phyloP scores from a whole-genome alignment of 2,888 invertebrate genomes.

The Eudemis profundana region DNA sequence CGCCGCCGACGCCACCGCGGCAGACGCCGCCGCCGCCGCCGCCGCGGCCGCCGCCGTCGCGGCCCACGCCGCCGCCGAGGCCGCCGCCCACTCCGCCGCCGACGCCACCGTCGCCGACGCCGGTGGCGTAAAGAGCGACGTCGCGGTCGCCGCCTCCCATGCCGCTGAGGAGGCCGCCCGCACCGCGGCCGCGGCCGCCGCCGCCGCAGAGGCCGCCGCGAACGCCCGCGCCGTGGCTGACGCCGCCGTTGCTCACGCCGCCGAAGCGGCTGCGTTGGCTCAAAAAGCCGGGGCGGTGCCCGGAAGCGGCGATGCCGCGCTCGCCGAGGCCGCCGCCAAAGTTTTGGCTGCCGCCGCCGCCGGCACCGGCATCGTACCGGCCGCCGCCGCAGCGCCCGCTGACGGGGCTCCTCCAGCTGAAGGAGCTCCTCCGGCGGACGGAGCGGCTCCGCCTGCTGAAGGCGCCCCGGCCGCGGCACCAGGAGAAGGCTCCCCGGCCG shows the following conservation, averaged over 20 bases:
- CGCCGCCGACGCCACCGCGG: constrained; percentile 52
- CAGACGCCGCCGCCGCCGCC: constrained; percentile 52
- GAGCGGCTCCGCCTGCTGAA: constrained; percentile 59
- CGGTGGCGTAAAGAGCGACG: constrained; percentile 6
- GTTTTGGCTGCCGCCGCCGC: constrained; percentile 49
- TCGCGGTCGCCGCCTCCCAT: constrained; percentile 10
- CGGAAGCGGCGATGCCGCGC: constrained; percentile 63
- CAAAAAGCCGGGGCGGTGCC: constrained; percentile 51
- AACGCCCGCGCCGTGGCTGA: constrained; percentile 51
- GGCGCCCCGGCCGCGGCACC: constrained; percentile 56
- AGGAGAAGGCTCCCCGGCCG: constrained; percentile 49
- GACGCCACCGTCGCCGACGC: constrained; percentile 33
- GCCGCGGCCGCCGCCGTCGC: constrained; percentile 49
- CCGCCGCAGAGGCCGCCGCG: constrained; percentile 48
- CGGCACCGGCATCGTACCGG: constrained; percentile 53
- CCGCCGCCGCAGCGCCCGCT: constrained; percentile 55
- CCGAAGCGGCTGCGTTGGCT: constrained; percentile 50
- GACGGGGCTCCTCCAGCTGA: constrained; percentile 56
- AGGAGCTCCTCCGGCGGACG: constrained; percentile 57
- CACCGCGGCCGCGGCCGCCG: constrained; percentile 47
- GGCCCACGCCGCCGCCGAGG: constrained; percentile 51
- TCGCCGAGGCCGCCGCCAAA: constrained; percentile 60
- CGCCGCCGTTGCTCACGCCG: constrained; percentile 54
- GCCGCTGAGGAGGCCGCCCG: not conserved
- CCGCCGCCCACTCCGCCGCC: constrained; percentile 49